These are phyloP conservation scores for Athalia rosae DNA, from an alignment of 2,888 invertebrate species.

Conservation along the genomic window DNA sequence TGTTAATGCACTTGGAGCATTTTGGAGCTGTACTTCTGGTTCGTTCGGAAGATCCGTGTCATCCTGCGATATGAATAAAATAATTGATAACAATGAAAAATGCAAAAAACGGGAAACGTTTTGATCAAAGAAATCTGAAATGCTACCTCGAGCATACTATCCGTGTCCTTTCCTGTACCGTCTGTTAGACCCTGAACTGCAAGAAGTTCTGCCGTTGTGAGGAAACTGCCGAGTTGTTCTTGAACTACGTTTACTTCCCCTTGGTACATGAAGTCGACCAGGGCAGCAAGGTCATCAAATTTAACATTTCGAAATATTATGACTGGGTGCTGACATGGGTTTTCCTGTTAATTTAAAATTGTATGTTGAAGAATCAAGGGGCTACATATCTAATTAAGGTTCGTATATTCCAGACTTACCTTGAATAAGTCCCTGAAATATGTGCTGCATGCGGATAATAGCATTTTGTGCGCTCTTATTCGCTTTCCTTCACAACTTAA, in stretches of 20 bases:
- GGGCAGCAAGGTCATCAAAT: slow-evolving; percentile 85
- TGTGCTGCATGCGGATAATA: slow-evolving; percentile 88
- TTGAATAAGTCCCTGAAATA: slow-evolving; percentile 81
- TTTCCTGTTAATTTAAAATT: slow-evolving; percentile 78
- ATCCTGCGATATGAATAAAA: slow-evolving; percentile 58
- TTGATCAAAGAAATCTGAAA: background rate
- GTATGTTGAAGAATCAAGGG: background rate
- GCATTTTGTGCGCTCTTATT: slow-evolving; percentile 89
- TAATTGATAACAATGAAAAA: background rate
- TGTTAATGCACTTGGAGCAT: slow-evolving; percentile 64
- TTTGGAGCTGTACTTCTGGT: slow-evolving; percentile 71
- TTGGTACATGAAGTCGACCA: slow-evolving; percentile 88
- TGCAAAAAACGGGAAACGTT: too few relatives aligned
- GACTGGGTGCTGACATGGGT: slow-evolving; percentile 87
- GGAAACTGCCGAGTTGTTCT: slow-evolving; percentile 85
- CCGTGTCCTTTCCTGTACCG: slow-evolving; percentile 72
- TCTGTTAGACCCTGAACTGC: slow-evolving; percentile 86
- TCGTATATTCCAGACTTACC: slow-evolving; percentile 58
- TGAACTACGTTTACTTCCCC: slow-evolving; percentile 89
- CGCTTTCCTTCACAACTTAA: slow-evolving; percentile 89
- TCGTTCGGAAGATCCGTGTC: slow-evolving; percentile 71
- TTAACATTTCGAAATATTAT: slow-evolving; percentile 88
- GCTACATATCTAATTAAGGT: background rate
- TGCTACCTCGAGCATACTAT: slow-evolving; percentile 66
- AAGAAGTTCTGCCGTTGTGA: slow-evolving; percentile 85